Evolutionary conservation across 2,888 invertebrate genomes (phyloP), one percentile per base, ranked within the genome.

Genomic region (Leuctra nigra): DNA sequence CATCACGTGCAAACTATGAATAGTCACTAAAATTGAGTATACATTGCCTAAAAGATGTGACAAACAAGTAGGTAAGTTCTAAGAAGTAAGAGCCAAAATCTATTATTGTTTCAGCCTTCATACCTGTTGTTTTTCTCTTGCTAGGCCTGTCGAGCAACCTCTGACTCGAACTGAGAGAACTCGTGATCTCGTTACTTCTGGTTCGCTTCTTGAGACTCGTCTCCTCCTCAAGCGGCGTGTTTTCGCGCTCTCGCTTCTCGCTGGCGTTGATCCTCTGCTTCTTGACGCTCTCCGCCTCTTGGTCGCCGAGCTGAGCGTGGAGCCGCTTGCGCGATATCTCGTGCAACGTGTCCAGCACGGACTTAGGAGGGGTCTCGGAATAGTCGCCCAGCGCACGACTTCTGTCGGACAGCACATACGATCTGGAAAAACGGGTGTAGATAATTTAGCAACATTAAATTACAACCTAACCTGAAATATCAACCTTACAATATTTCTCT

Each of bases 141-240:
- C 41, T 53, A 4, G 47, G 25, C 6, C 57, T 29, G 11, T 38
- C 53, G 14, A 25, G 14, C 2, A 57, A 36, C 7, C 46, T 53
- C 7, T 36, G 6, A 20, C 57, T 53, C 13, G 53, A 53, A 13
- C 57, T 57, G 53, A 57, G 53, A n/a, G 57, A 57, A 25, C 57
- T 57, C 7, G 25, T 41, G 4, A 57, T 57, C 24, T 57, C 57
- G 54, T 57, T 57, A 39, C 25, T 53, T 2, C 47, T 36, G 13
- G 38, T 46, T 14, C 48, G 46, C 36, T 57, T 57, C 11, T 22
- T 36, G n/a, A n/a, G n/a, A 0, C 3, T 36, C 16, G 20, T 22
- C 24, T 57, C 47, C 13, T 50, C 41, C 4, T 29, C 24, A 25
- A 36, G 44, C n/a, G 53, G 47, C 4, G 57, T 46, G 2, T 53